Evolutionary conservation across 2,888 invertebrate species (phyloP), one percentile per base, ranked within the genome.

Genomic region (Cheilosia vulpina): DNA sequence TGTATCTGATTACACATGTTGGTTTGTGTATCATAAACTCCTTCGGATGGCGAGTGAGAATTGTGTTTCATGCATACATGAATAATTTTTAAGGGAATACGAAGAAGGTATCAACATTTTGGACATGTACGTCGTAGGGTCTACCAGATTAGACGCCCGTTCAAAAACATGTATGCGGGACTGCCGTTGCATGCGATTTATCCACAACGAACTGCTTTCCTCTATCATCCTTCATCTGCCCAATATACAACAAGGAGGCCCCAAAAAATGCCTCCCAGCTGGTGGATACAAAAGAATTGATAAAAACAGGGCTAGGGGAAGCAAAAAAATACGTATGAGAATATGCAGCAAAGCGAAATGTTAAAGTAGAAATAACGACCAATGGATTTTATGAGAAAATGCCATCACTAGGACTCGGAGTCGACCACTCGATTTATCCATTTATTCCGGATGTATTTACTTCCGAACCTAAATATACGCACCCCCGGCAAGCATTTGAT

Each of bases 31-130:
- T 34, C 21, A 57, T 65, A 38, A 76, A 41, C n/a, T 62, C 66
- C 43, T 78, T 62, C 41, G 66, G 47, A 69, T 73, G 78, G 78
- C 57, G 53, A 83, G 75, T 76, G 63, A 72, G 76, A 81, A 81
- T 76, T 71, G 66, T 81, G 72, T 81, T 81, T 76, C 81, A 85
- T 85, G 80, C 84, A 85, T 80, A 85, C 71, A 85, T 80, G 85
- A 81, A 81, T 85, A 81, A 81, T 72, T 72, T 85, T 66, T 31
- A 72, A 72, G 62, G 38, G 81, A 71, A 81, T 57, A 62, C 34
- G 65, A 41, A 43, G 31, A 50, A 27, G 27, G 31, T 31, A 31
- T 31, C 2, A 55, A 27, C 11, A 27, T n/a, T 38, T 13, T 38
- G 13, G 11, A 38, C 38, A 38, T 38, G 13, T 4, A 1, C 13